Base-by-base conservation (phyloP, 2,113 vertebrate genomes). In the Odontesthes bonariensis region DNA sequence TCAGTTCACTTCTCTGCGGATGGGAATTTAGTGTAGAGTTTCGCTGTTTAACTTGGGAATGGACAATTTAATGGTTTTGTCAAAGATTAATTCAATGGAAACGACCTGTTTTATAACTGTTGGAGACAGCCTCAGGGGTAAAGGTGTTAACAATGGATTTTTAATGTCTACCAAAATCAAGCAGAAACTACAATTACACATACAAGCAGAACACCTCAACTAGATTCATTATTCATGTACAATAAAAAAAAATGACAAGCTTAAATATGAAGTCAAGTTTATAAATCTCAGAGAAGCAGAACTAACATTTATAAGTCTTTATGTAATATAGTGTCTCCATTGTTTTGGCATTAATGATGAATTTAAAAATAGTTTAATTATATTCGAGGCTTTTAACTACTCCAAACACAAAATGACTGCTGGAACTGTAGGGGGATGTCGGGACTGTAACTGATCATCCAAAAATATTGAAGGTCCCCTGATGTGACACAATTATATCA, bases 381-480 rank as follows among this genome's bases (percentile, higher is more conserved):
- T 27, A 58, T 53, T 64, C 11, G 68, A 69, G 46, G 59, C 32
- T 40, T 58, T 52, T 33, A 31, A 66, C 33, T 14, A 54, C 20
- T 42, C 16, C 52, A 47, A 38, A 59, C 3, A 59, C 13, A 81
- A 47, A 64, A 35, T 67, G 53, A 65, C 61, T 65, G 65, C 68
- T 46, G 56, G 33, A 65, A 85, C 93, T 86, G 89, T 87, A 94
- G 94, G 91, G 87, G 91, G 86, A 84, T 89, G 88, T 69, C 81
- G 56, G 55, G 86, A 89, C 76, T 89, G 73, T 58, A 23, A 44
- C 17, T 60, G 88, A 91, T 77, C 72, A 68, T 67, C 53, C 58
- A 70, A 73, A 75, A 79, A 69, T 72, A 75, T 75, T 71, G 64
- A 89, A 35, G 31, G 46, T 74, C 58, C 57, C 64, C 74, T 62